Conservation (phyloP, 2,888 invertebrate genomes). For the Sarcophaga rosellei region DNA sequence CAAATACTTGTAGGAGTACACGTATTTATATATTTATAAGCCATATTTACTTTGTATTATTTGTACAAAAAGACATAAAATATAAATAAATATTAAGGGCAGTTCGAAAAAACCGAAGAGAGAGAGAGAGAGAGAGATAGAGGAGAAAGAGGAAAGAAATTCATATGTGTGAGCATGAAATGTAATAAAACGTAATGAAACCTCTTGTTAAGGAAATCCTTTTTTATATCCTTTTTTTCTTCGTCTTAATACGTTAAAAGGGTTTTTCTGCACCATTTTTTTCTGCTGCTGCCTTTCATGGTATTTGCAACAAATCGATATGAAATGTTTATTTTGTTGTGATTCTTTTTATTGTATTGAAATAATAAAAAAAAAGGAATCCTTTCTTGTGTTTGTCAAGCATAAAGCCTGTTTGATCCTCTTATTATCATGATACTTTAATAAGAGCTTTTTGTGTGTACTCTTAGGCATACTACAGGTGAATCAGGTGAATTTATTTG, state of each 20-base stretch:
- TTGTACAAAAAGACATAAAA: conserved; percentile 11
- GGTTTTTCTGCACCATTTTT: not conserved
- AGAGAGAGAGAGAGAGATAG: too few species aligned
- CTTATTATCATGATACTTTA: too few species aligned
- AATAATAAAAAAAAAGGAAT: too few species aligned
- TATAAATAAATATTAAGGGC: conserved; percentile 21
- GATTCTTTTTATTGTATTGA: not conserved
- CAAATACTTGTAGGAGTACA: not conserved
- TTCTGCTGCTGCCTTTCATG: not conserved
- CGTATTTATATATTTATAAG: not conserved
- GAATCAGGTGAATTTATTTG: too few species aligned
- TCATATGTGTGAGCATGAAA: not conserved
- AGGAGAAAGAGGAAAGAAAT: not conserved
- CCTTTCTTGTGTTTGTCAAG: too few species aligned
- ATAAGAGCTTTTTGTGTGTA: too few species aligned
- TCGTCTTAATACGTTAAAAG: not conserved
- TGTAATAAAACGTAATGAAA: not conserved
- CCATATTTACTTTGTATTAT: not conserved
- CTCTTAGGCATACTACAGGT: too few species aligned
- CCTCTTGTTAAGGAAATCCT: conserved; percentile 32
- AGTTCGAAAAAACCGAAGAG: not conserved
- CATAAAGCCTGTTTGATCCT: too few species aligned
- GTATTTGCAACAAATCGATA: not conserved
- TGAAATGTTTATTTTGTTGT: not conserved
- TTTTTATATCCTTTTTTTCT: conserved; percentile 20